Evolutionary conservation across 2,888 invertebrate genomes (phyloP), one percentile per base, ranked within the genome.

Genomic region (Pollenia griseotomentosa): DNA sequence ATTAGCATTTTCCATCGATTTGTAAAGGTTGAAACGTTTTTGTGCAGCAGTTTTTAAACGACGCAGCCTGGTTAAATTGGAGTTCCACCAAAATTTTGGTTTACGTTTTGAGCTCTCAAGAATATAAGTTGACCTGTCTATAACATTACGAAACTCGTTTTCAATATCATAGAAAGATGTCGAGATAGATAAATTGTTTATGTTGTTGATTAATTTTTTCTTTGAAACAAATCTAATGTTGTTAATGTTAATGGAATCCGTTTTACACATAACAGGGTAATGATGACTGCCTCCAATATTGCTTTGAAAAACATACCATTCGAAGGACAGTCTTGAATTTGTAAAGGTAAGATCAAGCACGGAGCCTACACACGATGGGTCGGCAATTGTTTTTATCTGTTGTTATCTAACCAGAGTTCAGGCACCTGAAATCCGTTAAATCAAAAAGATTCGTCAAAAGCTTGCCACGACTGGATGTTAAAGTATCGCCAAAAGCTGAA

Each of bases 321-420:
- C 23, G 1, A 23, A 12, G 2, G 23, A 19, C 10, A 57, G 3
- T 9, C 8, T 57, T 4, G 57, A 57, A 23, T 57, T 57, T 0
- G 57, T 40, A 61, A 61, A 61, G 5, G 59, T 14, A 7, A 61
- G 23, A 61, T 61, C 59, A 12, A 61, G 40, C 19, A 59, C 33
- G 0, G 59, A 59, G 2, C 59, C 59, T 2, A 6, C 10, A 59
- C 59, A 59, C 14, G 1, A 4, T 0, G 59, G 59, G 11, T 59
- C 59, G 11, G 33, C 11, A n/a, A 59, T 5, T 0, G 33, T 23
- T 59, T 59, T 33, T 40, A n/a, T 1, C 40, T 1, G 40, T 40
- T 2, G 33, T 59, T 59, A 12, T 59, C 0, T 11, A 14, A 0
- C 40, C 40, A 59, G 10, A 12, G 11, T 59, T 59, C 0, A 59